phyloP scores from a whole-genome alignment of 1,140 invertebrate genomes.

The Drosophila pallidifrons region DNA sequence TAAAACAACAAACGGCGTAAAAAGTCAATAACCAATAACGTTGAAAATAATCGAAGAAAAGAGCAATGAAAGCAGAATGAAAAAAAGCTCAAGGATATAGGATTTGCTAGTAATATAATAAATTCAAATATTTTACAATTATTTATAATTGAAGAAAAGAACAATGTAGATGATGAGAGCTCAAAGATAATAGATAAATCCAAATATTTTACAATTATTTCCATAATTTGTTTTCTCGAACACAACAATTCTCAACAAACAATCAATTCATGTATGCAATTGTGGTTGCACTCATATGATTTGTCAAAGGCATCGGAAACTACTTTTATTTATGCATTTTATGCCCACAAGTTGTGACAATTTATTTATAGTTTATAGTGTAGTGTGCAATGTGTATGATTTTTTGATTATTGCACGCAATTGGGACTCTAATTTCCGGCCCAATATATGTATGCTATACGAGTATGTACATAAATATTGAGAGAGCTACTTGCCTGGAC shows the following conservation, averaged over 20 bases:
- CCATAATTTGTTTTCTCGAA: too few relatives aligned
- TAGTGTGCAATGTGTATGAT: slow-evolving; percentile 10
- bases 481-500: slow-evolving; percentile 15
- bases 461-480: background rate
- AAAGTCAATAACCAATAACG: slow-evolving; percentile 63
- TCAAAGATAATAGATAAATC: too few relatives aligned
- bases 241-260: background rate
- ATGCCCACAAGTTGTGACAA: background rate
- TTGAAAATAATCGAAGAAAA: slow-evolving; percentile 32
- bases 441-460: background rate
- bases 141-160: too few relatives aligned
- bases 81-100: background rate
- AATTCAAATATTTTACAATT: too few relatives aligned
- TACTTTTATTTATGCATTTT: background rate
- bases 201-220: too few relatives aligned
- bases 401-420: slow-evolving; percentile 14
- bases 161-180: too few relatives aligned
- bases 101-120: too few relatives aligned
- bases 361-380: background rate
- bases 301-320: background rate
- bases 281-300: background rate
- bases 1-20: slow-evolving; percentile 61
- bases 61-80: background rate
- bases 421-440: slow-evolving; percentile 48
- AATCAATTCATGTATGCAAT: background rate